These are phyloP conservation scores for Leptodactylus fuscus DNA, from an alignment of 2,113 vertebrate genomes.

Conservation along the genomic window DNA sequence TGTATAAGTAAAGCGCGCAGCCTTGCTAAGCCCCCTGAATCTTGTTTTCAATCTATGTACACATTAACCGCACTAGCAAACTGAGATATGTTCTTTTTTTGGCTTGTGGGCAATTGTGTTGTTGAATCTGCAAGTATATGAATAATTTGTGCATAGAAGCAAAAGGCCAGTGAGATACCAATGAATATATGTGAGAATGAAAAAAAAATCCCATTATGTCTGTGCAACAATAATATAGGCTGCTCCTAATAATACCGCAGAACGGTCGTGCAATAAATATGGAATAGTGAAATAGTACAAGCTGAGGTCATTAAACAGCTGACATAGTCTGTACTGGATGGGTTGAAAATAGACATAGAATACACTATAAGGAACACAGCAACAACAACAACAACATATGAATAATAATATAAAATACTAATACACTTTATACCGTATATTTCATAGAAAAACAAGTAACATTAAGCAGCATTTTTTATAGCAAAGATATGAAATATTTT, in stretches of 20 bases:
- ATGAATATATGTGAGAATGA: constrained; percentile 40
- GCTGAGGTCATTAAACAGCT: constrained; percentile 42
- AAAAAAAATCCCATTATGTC: constrained; percentile 44
- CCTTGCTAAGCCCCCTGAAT: constrained; percentile 18
- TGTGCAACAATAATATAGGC: constrained; percentile 24
- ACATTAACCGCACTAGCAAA: constrained; percentile 11
- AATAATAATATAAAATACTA: too few relatives aligned
- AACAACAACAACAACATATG: not conserved
- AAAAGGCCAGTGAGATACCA: constrained; percentile 35
- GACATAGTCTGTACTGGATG: constrained; percentile 13
- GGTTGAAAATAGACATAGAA: not conserved
- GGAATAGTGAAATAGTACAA: constrained; percentile 45
- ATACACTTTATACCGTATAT: too few relatives aligned
- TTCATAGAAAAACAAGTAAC: too few relatives aligned
- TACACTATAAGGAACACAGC: not conserved
- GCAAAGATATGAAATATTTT: too few relatives aligned
- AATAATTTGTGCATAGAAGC: constrained; percentile 55
- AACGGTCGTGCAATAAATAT: constrained; percentile 44
- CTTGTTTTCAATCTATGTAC: constrained; percentile 34
- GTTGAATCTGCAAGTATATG: constrained; percentile 51
- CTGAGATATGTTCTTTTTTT: constrained; percentile 26
- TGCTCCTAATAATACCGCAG: constrained; percentile 25
- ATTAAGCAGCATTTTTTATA: too few relatives aligned
- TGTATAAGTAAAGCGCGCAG: constrained; percentile 1
- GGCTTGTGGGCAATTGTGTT: constrained; percentile 47